Evolutionary conservation across 2,113 vertebrate species (phyloP).

Genomic region (Nematolebias whitei): DNA sequence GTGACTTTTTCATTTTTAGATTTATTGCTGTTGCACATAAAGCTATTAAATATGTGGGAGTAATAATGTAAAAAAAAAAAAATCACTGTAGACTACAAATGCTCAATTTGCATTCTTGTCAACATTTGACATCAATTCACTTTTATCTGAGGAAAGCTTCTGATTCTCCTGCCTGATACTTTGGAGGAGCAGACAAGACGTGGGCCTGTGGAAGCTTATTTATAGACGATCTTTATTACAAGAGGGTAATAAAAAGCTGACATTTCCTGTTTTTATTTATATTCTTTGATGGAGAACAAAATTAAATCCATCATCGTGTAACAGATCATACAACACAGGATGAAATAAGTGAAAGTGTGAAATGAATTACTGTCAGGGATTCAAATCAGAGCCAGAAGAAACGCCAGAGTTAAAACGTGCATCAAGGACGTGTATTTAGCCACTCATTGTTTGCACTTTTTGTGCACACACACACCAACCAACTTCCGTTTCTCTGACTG

Average conservation of each 20-base stretch:
- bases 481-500: no score
- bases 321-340: conserved; percentile 26
- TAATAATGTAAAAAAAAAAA: conserved; percentile 27
- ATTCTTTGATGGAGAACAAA: conserved; percentile 26
- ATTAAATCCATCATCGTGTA: conserved; percentile 3
- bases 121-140: conserved; percentile 54
- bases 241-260: conserved; percentile 32
- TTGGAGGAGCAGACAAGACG: conserved; percentile 5
- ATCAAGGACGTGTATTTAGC: not conserved
- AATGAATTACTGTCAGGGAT: conserved; percentile 30
- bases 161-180: no score
- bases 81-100: conserved; percentile 16
- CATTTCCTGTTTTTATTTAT: conserved; percentile 21
- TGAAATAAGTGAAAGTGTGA: conserved; percentile 16
- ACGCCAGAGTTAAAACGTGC: no score
- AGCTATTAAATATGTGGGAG: not conserved
- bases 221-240: conserved; percentile 27
- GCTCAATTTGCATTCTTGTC: conserved; percentile 53
- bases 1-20: conserved; percentile 7
- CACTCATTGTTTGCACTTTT: not conserved
- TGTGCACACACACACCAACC: no score
- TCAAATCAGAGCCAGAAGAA: not conserved
- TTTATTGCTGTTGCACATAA: conserved; percentile 22
- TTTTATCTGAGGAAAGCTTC: not conserved
- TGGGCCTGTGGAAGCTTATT: conserved; percentile 29